Evolutionary conservation across 2,888 invertebrate genomes (phyloP), one percentile per base, ranked within the genome.

Genomic region (Automeris io): DNA sequence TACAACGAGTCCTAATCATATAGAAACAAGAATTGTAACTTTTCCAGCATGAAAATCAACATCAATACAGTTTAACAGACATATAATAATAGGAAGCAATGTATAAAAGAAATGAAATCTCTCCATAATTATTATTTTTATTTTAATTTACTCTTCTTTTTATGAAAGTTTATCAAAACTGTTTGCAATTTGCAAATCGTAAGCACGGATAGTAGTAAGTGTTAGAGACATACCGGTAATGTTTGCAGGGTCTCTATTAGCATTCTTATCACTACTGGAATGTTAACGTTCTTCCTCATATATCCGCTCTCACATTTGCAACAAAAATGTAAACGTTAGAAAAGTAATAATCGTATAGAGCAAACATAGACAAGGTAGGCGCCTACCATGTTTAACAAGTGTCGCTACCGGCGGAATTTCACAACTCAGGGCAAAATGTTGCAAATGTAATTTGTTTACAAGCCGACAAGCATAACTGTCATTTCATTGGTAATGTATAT

Each of bases 171-270:
- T 32, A 32, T 18, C 32, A 19, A 13, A 22, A 22, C 22, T n/a
- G 21, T 12, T 21, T 21, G 22, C 22, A 23, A 21, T 9, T 13
- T 23, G 33, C 33, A 34, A 23, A 22, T 34, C 16, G 33, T 16
- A 16, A 34, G 22, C 23, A 34, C 33, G 16, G 7, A 9, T 18
- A 16, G 31, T 35, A 51, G 45, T 70, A 51, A 29, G 29, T n/a
- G 65, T 68, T 62, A 64, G 68, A 46, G 64, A 55, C 44, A 39
- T 51, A 57, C 63, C 54, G 57, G 65, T 64, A 68, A 64, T 57
- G 66, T 61, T 59, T 67, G 65, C 61, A 48, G 57, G 56, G 53
- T 64, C 60, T 66, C 72, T 75, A 77, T 80, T 78, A 79, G 70
- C 72, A 71, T 72, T 69, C 58, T 58, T 62, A 54, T 57, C 48